Base-by-base conservation (phyloP, 2,888 invertebrate genomes). In the Apamea sordens region DNA sequence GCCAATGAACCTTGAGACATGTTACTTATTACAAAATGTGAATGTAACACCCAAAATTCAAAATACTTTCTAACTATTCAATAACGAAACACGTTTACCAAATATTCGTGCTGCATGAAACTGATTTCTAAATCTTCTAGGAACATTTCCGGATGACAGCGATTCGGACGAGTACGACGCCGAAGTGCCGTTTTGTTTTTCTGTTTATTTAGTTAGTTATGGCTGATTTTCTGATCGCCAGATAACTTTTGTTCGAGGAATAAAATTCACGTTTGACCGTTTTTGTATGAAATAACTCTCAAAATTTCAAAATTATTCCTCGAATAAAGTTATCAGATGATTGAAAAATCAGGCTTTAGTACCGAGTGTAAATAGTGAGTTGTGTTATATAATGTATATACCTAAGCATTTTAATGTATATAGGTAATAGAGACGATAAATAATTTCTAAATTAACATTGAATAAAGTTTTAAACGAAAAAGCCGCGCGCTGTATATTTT, bases 1-100 rank as follows among this genome's bases (percentile, higher is more conserved):
- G 21, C 21, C 82, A 59, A 41, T 36, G 36, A 44, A 50, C 83
- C 65, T 81, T 83, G 61, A 77, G 75, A 69, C 69, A 69, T 63
- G 53, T 63, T 56, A 73, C 36, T 3, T 73, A 53, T 74, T 82
- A 82, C 41, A n/a, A 70, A 82, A 82, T 59, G 3, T n/a, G 69
- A 76, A 64, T 47, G 61, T 15, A 67, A 64, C 32, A 41, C 10
- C 56, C 36, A 63, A 59, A 81, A 41, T 28, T 32, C 3, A 32
- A 82, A 50, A 67, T 65, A 70, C 77, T 82, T 77, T 83, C 79
- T 78, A 73, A 77, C 53, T 83, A 53, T 53, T 78, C 28, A 50
- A 36, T 83, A 72, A 15, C 44, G 53, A 32, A 73, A 82, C 73
- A 63, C 36, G 69, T 73, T 78, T 70, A 77, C 36, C 13, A 70